A percentile compares a stretch with the other conserved stretches of the same genome.
These are phyloP conservation scores for Mobula birostris DNA, from an alignment of 2,113 vertebrate genomes.

Conservation along the genomic window DNA sequence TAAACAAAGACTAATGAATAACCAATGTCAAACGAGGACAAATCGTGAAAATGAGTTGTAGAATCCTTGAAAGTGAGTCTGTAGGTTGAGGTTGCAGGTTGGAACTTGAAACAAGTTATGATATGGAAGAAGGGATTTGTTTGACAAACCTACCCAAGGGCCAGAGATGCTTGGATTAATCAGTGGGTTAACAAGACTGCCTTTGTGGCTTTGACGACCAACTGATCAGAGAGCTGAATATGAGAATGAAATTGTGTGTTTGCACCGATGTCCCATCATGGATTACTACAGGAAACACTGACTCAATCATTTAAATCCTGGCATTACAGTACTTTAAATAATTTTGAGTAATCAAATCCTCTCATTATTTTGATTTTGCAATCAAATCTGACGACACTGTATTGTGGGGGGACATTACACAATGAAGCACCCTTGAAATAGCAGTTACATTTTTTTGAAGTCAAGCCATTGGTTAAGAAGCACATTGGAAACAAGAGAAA, in stretches of 20 bases:
- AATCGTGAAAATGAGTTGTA: no score
- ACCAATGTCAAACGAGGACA: no score
- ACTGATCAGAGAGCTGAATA: background rate
- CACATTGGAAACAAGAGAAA: no score
- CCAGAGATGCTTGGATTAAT: no score
- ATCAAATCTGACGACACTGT: background rate
- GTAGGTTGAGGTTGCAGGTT: no score
- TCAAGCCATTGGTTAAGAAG: background rate
- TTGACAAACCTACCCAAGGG: no score
- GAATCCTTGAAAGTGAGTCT: no score
- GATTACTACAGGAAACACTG: background rate
- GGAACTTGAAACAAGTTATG: no score
- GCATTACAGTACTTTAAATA: background rate
- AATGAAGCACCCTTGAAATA: background rate
- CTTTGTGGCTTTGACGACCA: no score
- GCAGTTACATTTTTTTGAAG: background rate
- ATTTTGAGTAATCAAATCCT: background rate
- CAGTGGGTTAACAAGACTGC: no score
- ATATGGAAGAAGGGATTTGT: no score
- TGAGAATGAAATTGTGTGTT: background rate
- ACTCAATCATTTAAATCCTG: background rate
- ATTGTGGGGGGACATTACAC: background rate
- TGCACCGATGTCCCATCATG: background rate
- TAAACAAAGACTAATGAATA: no score
- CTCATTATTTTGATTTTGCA: background rate